phyloP scores from a whole-genome alignment of 2,113 vertebrate species.

The Poeciliopsis prolifica region DNA sequence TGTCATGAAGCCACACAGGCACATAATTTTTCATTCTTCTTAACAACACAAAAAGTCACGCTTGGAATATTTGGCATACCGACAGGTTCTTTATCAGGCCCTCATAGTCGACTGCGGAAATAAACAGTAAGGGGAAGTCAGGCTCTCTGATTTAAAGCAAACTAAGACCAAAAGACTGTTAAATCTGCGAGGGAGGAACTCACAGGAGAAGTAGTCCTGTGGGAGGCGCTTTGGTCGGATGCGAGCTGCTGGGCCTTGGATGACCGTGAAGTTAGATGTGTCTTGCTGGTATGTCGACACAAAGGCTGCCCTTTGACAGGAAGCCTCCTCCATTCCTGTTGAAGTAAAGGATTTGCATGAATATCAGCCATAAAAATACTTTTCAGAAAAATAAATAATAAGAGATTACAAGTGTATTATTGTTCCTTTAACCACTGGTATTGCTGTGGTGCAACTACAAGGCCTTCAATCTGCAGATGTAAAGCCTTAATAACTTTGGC shows the following conservation, averaged over 20 bases:
- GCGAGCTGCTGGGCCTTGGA: slow-evolving; percentile 87
- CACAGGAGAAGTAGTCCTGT: slow-evolving; percentile 84
- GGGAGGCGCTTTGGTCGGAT: slow-evolving; percentile 84
- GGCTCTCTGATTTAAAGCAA: neutral
- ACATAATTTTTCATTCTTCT: slow-evolving; percentile 59
- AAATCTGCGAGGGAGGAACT: slow-evolving; percentile 61
- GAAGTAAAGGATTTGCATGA: neutral
- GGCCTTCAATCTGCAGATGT: no score
- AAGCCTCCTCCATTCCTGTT: slow-evolving; percentile 92
- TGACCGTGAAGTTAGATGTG: slow-evolving; percentile 81
- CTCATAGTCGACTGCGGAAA: slow-evolving; percentile 88
- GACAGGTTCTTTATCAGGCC: slow-evolving; percentile 91
- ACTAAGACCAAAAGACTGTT: slow-evolving; percentile 4
- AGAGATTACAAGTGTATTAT: neutral
- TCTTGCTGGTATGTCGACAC: slow-evolving; percentile 82
- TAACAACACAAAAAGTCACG: slow-evolving; percentile 54
- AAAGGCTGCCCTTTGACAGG: slow-evolving; percentile 79
- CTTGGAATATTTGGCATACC: slow-evolving; percentile 83
- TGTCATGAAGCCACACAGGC: slow-evolving; percentile 50
- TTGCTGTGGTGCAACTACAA: neutral
- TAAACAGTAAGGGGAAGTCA: slow-evolving; percentile 26
- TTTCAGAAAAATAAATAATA: neutral
- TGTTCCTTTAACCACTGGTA: neutral
- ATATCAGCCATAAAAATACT: neutral
- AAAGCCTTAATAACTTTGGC: no score